These are phyloP conservation scores for Capromys pilorides DNA, from an alignment of 2,797 vertebrate species.

Conservation along the genomic window DNA sequence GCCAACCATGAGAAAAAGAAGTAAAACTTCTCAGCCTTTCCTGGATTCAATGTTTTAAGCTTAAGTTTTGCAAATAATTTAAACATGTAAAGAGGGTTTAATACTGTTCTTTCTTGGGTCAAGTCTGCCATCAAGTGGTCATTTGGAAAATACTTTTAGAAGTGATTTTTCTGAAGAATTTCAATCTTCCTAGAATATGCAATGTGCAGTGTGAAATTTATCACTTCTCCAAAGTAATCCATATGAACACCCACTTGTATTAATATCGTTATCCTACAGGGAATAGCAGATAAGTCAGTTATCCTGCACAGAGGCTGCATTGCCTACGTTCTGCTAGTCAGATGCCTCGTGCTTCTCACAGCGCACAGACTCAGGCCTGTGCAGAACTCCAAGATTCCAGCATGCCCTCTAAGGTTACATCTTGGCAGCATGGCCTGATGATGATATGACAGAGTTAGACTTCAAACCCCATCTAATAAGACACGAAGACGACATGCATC, in stretches of 20 bases:
- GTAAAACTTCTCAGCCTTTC: background rate
- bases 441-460: background rate
- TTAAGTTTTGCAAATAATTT: background rate
- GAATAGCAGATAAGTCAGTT: background rate
- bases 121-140: conserved; percentile 81
- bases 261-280: background rate
- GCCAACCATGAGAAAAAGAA: background rate
- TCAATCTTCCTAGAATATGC: background rate
- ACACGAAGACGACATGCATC: background rate
- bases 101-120: conserved; percentile 6
- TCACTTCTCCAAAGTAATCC: background rate
- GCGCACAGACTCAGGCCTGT: background rate
- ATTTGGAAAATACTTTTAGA: conserved; percentile 49
- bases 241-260: rapidly evolving
- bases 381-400: background rate
- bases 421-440: no score
- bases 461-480: background rate
- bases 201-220: background rate
- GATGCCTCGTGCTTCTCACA: rapidly evolving
- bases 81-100: background rate
- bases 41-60: background rate
- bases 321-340: background rate
- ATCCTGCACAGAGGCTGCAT: background rate
- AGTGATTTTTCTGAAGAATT: background rate
- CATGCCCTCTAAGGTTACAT: background rate